These are phyloP conservation scores for Ctenopoma multispine DNA, from an alignment of 2,797 vertebrate species.

Conservation along the genomic window DNA sequence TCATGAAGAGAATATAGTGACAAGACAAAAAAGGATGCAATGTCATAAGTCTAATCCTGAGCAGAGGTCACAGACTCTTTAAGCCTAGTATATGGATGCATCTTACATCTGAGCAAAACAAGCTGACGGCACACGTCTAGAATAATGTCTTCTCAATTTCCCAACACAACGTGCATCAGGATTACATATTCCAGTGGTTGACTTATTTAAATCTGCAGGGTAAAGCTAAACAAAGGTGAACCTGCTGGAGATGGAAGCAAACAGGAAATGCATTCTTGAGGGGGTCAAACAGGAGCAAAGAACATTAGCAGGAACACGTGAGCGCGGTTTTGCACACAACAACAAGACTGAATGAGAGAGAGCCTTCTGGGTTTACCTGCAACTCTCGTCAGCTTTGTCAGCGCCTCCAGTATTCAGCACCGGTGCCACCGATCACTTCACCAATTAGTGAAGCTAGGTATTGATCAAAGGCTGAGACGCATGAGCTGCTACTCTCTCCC, in stretches of 20 bases:
- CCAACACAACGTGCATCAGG: background rate
- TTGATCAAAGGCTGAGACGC: conserved; percentile 30
- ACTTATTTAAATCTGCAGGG: too few species aligned
- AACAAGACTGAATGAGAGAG: too few species aligned
- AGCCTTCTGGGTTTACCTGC: too few species aligned
- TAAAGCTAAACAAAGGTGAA: background rate
- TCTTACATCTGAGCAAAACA: too few species aligned
- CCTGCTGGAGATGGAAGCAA: background rate
- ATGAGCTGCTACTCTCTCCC: background rate
- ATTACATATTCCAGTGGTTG: background rate
- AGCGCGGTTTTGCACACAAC: background rate
- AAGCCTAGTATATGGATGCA: too few species aligned
- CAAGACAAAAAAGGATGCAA: too few species aligned
- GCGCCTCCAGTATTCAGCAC: background rate
- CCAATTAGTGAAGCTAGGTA: conserved; percentile 18
- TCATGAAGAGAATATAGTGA: too few species aligned
- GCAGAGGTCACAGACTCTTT: too few species aligned
- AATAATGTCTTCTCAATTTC: background rate
- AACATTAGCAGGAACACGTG: background rate
- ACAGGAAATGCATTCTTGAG: background rate
- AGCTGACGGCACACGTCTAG: background rate
- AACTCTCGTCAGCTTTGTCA: background rate
- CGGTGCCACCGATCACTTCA: conserved; percentile 4
- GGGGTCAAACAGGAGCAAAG: background rate
- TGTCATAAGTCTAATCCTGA: too few species aligned